A percentile compares a stretch with the other conserved stretches of the same genome.
Evolutionary conservation across 2,888 invertebrate species (phyloP).

Genomic region (Taenaris catops): DNA sequence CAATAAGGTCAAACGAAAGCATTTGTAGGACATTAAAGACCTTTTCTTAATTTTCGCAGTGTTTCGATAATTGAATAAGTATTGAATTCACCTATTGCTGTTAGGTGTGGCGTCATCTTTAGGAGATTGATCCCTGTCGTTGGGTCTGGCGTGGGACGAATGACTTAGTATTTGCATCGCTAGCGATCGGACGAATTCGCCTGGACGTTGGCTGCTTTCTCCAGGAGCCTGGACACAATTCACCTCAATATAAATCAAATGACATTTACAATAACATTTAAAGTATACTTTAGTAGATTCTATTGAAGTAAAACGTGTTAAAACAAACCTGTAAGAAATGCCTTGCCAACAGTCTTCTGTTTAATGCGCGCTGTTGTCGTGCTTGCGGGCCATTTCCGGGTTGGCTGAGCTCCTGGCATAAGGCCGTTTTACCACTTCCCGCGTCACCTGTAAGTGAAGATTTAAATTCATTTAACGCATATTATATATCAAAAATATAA

Average conservation of each 20-base stretch:
- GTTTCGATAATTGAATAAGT: no score
- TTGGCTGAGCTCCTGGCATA: slow-evolving; percentile 89
- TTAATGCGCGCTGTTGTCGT: slow-evolving; percentile 85
- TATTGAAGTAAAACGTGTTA: no score
- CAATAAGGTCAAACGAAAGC: no score
- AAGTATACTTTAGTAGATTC: no score
- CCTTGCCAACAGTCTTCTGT: slow-evolving; percentile 89
- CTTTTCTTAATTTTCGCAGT: no score
- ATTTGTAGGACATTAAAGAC: no score
- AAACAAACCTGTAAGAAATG: slow-evolving; percentile 87
- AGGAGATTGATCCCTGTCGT: slow-evolving; percentile 33
- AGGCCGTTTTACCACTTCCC: slow-evolving; percentile 96
- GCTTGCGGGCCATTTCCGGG: slow-evolving; percentile 84
- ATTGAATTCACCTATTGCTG: slow-evolving; percentile 23
- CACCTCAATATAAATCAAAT: no score
- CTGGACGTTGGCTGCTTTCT: slow-evolving; percentile 90
- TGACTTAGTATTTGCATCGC: slow-evolving; percentile 92
- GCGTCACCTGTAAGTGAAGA: slow-evolving; percentile 88
- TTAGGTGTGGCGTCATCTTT: slow-evolving; percentile 32
- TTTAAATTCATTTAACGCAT: no score
- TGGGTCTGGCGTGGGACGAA: slow-evolving; percentile 63
- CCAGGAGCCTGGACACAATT: slow-evolving; percentile 89
- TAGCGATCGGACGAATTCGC: slow-evolving; percentile 90
- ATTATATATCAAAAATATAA: no score
- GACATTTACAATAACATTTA: no score